Evolutionary conservation across 2,888 invertebrate species (phyloP).

Genomic region (Reticulitermes lucifugus): DNA sequence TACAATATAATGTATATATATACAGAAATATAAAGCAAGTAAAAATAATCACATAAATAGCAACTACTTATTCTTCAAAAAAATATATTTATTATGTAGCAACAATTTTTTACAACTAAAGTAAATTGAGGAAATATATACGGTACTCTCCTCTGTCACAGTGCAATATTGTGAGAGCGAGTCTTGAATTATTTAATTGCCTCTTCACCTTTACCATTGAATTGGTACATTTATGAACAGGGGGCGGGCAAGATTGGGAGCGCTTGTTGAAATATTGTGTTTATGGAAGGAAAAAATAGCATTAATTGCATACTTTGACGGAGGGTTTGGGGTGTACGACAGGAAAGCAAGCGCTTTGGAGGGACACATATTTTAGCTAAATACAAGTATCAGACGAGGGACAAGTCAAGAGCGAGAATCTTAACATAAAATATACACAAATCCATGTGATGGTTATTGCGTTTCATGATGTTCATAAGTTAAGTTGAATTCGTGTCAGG

Average conservation of each 20-base stretch:
- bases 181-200: no score
- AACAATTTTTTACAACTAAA: slow-evolving; percentile 27
- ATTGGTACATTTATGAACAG: no score
- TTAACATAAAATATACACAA: slow-evolving; percentile 16
- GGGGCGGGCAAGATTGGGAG: no score
- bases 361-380: not conserved
- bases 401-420: not conserved
- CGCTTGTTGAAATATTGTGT: no score
- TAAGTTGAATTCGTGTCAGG: slow-evolving; percentile 46
- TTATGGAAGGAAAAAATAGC: no score
- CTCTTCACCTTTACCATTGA: no score
- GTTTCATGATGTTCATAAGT: not conserved
- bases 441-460: slow-evolving; percentile 21
- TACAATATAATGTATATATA: slow-evolving; percentile 15
- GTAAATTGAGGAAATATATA: slow-evolving; percentile 13
- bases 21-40: slow-evolving; percentile 24
- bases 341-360: not conserved
- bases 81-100: slow-evolving; percentile 20
- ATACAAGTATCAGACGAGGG: not conserved
- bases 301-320: not conserved
- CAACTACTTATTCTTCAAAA: slow-evolving; percentile 12
- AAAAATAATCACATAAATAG: not conserved
- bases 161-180: no score
- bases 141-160: not conserved
- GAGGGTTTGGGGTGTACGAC: not conserved